These are phyloP conservation scores for Heliconius sara DNA, from an alignment of 2,888 invertebrate species.

Conservation along the genomic window DNA sequence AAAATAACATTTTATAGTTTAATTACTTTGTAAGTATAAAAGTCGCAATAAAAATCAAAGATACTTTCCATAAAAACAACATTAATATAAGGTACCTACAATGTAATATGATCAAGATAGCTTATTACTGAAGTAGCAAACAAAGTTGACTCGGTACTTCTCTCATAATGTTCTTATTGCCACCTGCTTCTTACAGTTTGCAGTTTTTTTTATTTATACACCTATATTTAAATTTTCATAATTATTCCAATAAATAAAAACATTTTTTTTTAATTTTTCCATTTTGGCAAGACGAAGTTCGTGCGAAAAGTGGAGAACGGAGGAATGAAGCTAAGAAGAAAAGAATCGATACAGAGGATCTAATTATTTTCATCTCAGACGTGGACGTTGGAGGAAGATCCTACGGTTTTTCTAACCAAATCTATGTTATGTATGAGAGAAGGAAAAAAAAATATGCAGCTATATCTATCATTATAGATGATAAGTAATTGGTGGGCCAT, in stretches of 20 bases:
- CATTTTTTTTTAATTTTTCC: too few relatives aligned
- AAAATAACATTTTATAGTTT: constrained; percentile 2
- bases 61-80: constrained; percentile 21
- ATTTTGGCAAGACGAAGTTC: too few relatives aligned
- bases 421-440: too few relatives aligned
- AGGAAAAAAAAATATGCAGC: too few relatives aligned
- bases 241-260: background rate
- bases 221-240: background rate
- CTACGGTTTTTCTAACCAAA: too few relatives aligned
- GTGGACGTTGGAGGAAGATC: too few relatives aligned
- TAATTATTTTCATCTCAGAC: too few relatives aligned
- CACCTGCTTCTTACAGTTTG: constrained; percentile 14
- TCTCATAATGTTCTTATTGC: constrained; percentile 3
- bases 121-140: constrained; percentile 17
- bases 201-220: background rate
- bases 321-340: too few relatives aligned
- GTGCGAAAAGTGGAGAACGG: too few relatives aligned
- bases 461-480: background rate
- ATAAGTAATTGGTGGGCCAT: background rate
- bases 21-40: constrained; percentile 25
- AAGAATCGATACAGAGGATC: too few relatives aligned
- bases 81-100: constrained; percentile 19
- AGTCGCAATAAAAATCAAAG: constrained; percentile 12
- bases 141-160: constrained; percentile 16
- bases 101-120: constrained; percentile 21